Conservation (phyloP, 2,113 vertebrate species). For the Galeopterus variegatus region DNA sequence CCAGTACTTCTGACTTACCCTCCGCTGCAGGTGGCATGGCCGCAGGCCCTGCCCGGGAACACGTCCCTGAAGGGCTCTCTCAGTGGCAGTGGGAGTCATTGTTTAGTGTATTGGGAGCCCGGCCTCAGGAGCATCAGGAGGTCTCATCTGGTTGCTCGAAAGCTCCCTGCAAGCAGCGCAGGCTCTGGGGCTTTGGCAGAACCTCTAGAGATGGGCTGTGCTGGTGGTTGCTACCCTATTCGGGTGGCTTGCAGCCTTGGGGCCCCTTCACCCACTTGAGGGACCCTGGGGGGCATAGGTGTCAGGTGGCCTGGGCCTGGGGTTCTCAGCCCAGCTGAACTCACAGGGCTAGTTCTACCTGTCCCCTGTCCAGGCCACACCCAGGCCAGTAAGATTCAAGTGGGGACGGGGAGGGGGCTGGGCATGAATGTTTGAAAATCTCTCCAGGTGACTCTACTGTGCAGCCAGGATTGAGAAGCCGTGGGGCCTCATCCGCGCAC, state of each 20-base stretch:
- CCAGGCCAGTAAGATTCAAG: neutral
- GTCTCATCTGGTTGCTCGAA: fast-evolving
- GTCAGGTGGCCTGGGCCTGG: fast-evolving
- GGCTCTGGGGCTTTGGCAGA: fast-evolving
- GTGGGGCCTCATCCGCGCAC: fast-evolving
- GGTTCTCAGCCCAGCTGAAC: neutral
- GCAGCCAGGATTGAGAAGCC: neutral
- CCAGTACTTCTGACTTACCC: fast-evolving
- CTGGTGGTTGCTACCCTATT: neutral
- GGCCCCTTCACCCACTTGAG: neutral
- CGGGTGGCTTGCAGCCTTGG: neutral
- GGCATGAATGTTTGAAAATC: no score
- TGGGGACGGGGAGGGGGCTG: neutral
- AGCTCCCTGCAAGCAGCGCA: fast-evolving
- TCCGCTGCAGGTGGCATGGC: no score
- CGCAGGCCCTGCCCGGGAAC: neutral
- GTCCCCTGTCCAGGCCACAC: neutral
- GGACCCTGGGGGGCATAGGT: fast-evolving
- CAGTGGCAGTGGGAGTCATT: neutral
- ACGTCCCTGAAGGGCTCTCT: neutral
- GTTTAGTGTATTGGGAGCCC: neutral
- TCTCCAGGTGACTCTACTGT: fast-evolving
- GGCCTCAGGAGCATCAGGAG: neutral
- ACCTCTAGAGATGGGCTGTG: fast-evolving
- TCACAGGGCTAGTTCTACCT: neutral